phyloP scores from a whole-genome alignment of 2,797 vertebrate genomes.

The Crocidura indochinensis region DNA sequence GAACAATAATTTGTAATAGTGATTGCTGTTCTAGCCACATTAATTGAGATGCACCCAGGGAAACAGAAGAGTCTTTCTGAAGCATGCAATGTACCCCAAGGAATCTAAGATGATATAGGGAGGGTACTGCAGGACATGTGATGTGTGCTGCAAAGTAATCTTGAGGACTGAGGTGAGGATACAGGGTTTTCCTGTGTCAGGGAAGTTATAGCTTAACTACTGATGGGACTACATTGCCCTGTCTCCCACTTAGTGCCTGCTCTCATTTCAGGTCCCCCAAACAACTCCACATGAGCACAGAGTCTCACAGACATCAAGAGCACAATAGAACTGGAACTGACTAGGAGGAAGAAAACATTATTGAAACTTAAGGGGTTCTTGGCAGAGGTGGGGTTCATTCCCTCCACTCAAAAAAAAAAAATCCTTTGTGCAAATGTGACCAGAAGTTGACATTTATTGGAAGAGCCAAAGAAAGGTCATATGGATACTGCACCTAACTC shows the following conservation, averaged over 20 bases:
- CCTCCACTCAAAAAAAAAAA: not conserved
- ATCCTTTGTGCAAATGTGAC: not conserved
- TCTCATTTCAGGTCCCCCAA: not conserved
- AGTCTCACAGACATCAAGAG: not conserved
- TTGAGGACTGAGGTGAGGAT: not conserved
- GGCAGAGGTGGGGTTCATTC: too few relatives aligned
- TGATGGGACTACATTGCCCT: not conserved
- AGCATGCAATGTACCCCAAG: not conserved
- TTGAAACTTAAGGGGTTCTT: constrained; percentile 21
- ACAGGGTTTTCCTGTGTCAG: not conserved
- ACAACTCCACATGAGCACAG: not conserved
- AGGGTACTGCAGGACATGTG: not conserved
- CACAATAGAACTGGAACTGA: not conserved
- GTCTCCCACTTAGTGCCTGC: not conserved
- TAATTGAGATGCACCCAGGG: not conserved
- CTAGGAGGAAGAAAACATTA: constrained; percentile 15
- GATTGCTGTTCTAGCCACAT: not conserved
- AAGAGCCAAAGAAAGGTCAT: constrained; percentile 1
- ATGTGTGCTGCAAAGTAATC: not conserved
- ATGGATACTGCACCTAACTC: constrained; percentile 30
- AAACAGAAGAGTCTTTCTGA: constrained; percentile 35
- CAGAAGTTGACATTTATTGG: not conserved
- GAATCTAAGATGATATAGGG: not conserved
- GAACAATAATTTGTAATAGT: not conserved
- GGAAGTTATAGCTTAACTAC: constrained; percentile 23